Conservation (phyloP, 2,797 vertebrate genomes). For the Pelobates cultripes region DNA sequence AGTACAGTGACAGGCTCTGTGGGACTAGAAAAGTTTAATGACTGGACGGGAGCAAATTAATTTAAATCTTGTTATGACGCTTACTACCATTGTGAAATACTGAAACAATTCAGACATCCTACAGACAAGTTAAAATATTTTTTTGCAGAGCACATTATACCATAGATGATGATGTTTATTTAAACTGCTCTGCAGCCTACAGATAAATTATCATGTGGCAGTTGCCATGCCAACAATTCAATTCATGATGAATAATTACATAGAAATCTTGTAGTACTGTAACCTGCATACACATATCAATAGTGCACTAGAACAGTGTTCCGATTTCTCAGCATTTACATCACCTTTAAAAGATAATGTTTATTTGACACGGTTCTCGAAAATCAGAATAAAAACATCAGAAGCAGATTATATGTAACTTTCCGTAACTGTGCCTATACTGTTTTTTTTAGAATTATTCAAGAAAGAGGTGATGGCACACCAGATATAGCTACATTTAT, state of each 20-base stretch:
- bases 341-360: not conserved
- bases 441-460: not conserved
- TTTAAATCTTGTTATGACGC: not conserved
- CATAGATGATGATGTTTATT: constrained; percentile 43
- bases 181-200: constrained; percentile 42
- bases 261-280: constrained; percentile 27
- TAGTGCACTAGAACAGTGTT: not conserved
- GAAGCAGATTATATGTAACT: not conserved
- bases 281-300: constrained; percentile 14
- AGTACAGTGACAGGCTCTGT: not conserved
- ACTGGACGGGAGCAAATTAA: not conserved
- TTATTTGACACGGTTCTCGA: not conserved
- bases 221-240: constrained; percentile 55
- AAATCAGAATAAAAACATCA: not conserved
- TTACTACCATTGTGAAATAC: not conserved
- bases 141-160: constrained; percentile 20
- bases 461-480: not conserved
- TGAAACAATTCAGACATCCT: not conserved
- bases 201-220: constrained; percentile 48
- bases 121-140: constrained; percentile 7
- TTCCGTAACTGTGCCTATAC: not conserved
- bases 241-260: constrained; percentile 46
- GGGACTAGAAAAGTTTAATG: not conserved
- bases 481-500: not conserved
- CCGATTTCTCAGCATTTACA: not conserved